Conservation (phyloP, 1,140 invertebrate species). For the Brachionus angularis region DNA sequence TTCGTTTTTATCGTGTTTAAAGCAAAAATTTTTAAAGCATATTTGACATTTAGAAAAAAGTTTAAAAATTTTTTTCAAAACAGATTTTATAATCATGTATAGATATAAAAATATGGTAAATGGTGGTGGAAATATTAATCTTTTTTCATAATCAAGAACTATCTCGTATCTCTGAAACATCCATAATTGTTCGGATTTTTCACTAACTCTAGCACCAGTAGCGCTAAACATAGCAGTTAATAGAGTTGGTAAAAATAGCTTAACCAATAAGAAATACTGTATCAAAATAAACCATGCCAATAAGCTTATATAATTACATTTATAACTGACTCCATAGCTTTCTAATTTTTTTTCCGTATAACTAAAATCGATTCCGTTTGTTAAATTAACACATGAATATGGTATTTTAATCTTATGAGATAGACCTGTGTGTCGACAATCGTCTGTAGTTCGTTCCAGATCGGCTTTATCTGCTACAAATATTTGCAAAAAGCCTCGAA, state of each 20-base stretch:
- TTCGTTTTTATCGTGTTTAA: not conserved
- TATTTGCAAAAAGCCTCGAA: slow-evolving; percentile 56
- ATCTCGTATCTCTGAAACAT: slow-evolving; percentile 60
- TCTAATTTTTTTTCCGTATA: slow-evolving; percentile 24
- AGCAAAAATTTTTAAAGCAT: not conserved
- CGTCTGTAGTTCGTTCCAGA: slow-evolving; percentile 48
- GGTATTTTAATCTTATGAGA: slow-evolving; percentile 1
- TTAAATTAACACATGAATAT: slow-evolving; percentile 37
- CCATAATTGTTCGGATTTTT: slow-evolving; percentile 55
- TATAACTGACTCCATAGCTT: slow-evolving; percentile 16
- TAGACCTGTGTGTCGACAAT: slow-evolving; percentile 35
- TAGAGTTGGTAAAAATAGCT: slow-evolving; percentile 58
- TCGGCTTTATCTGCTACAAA: slow-evolving; percentile 58
- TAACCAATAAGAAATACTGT: slow-evolving; percentile 58
- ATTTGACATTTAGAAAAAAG: not conserved
- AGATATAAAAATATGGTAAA: slow-evolving; percentile 23
- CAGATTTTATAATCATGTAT: not conserved
- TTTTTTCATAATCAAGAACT: slow-evolving; percentile 59
- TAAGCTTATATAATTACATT: slow-evolving; percentile 55
- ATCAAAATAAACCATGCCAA: slow-evolving; percentile 56
- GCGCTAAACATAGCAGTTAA: slow-evolving; percentile 58
- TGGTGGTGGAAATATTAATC: slow-evolving; percentile 46
- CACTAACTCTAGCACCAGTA: slow-evolving; percentile 53
- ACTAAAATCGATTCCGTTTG: slow-evolving; percentile 19
- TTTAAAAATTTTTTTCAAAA: not conserved